phyloP scores from a whole-genome alignment of 2,888 invertebrate species.

The Pteria penguin region DNA sequence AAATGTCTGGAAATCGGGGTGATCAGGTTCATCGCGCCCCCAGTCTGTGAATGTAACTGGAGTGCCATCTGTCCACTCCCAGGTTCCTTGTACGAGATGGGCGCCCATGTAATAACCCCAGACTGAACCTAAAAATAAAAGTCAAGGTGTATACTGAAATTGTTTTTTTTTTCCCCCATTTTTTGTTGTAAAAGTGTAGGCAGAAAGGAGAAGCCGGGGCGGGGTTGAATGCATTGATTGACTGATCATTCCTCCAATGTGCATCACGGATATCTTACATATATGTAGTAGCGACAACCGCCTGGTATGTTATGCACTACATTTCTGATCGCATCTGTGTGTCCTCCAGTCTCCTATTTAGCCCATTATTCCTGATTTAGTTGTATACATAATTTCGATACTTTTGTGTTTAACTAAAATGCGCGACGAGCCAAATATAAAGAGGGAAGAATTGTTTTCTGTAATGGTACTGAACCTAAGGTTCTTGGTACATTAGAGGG shows the following conservation, averaged over 20 bases:
- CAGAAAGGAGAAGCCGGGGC: background rate
- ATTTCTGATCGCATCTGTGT: too few species aligned
- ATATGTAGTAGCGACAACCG: too few species aligned
- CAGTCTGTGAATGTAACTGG: conserved; percentile 27
- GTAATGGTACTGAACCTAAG: too few species aligned
- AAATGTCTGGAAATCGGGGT: conserved; percentile 14
- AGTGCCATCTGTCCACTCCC: conserved; percentile 36
- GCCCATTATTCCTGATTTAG: too few species aligned
- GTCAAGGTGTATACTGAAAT: background rate
- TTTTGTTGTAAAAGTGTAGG: background rate
- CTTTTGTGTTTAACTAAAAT: too few species aligned
- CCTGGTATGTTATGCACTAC: too few species aligned
- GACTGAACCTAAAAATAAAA: conserved; percentile 20
- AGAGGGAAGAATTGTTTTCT: too few species aligned
- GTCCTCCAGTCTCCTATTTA: too few species aligned
- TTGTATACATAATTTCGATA: too few species aligned
- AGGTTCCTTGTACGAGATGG: conserved; percentile 29
- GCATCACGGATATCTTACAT: background rate
- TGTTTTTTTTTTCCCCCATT: background rate
- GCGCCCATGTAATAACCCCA: conserved; percentile 46
- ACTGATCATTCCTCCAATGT: too few species aligned
- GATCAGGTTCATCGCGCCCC: conserved; percentile 36
- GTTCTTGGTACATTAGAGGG: too few species aligned
- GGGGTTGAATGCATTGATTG: background rate
- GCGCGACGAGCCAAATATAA: too few species aligned